Evolutionary conservation across 2,888 invertebrate genomes (phyloP), one percentile per base, ranked within the genome.

Genomic region (Mythimna albipuncta): DNA sequence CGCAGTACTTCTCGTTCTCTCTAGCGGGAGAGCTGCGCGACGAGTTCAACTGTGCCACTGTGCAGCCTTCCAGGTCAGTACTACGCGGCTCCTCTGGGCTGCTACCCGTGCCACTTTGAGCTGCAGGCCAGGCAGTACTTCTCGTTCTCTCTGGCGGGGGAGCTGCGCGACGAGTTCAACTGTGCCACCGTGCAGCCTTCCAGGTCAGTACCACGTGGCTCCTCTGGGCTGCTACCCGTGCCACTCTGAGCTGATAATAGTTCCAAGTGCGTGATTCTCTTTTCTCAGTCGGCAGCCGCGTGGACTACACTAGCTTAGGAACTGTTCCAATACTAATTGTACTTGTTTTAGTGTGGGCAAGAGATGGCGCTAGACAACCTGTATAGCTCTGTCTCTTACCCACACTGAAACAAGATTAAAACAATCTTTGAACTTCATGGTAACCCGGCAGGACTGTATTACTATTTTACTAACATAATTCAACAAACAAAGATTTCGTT

Each of bases 171-270:
- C 50, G 50, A 52, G 50, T 52, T 52, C 50, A 52, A 52, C 50
- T 52, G 50, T 9, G 50, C 50, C 50, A n/a, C 50, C n/a, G 50
- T 52, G n/a, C 19, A 52, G 50, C 5, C 50, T 7, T 2, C 50
- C 50, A 52, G 50, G 50, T 52, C 19, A 52, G 47, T 47, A 47
- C 47, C 6, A 19, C 4, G 47, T 93, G 92, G 96, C 0, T 94
- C 19, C 19, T 9, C 94, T 98, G 69, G 98, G 98, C 13, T 91
- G 98, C 58, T 99, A 98, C 93, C 96, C 96, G 64, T 99, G 99
- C 89, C 50, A 50, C 50, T 13, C 47, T 5, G 47, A 47, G 47
- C 47, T 16, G 16, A 38, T 9, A 38, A 38, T 38, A 10, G 38
- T 38, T 11, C 41, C 10, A 10, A 41, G 3, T 41, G 41, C 41